phyloP scores from a whole-genome alignment of 2,113 vertebrate species.

The Dissostichus mawsoni region DNA sequence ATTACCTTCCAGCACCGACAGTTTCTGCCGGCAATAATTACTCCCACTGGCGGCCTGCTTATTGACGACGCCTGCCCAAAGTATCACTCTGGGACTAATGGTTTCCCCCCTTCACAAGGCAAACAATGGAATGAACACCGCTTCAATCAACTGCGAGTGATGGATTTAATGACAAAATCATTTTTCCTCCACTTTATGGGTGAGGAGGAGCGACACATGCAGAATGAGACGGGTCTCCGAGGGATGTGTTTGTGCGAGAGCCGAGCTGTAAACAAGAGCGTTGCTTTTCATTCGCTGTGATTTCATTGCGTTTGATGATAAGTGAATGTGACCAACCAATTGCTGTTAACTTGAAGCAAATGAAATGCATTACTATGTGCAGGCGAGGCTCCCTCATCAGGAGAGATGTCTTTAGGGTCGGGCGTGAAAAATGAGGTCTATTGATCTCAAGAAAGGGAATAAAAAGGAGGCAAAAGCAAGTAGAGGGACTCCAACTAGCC shows the following conservation, averaged over 20 bases:
- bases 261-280: conserved; percentile 64
- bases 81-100: conserved; percentile 74
- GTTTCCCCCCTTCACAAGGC: conserved; percentile 66
- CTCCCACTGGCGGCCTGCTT: conserved; percentile 77
- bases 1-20: conserved; percentile 71
- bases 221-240: conserved; percentile 57
- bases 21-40: conserved; percentile 79
- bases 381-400: conserved; percentile 42
- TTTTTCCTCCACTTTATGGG: conserved; percentile 68
- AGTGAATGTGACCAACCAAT: conserved; percentile 69
- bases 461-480: conserved; percentile 33
- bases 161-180: conserved; percentile 81
- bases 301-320: conserved; percentile 67
- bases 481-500: conserved; percentile 60
- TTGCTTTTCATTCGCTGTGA: conserved; percentile 53
- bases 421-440: conserved; percentile 67
- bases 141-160: conserved; percentile 76
- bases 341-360: conserved; percentile 69
- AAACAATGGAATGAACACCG: conserved; percentile 76
- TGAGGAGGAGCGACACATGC: conserved; percentile 55
- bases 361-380: conserved; percentile 63
- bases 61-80: conserved; percentile 74
- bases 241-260: conserved; percentile 31
- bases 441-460: conserved; percentile 64
- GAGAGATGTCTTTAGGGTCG: conserved; percentile 46